phyloP scores from a whole-genome alignment of 2,888 invertebrate genomes.

The Folsomia candida region DNA sequence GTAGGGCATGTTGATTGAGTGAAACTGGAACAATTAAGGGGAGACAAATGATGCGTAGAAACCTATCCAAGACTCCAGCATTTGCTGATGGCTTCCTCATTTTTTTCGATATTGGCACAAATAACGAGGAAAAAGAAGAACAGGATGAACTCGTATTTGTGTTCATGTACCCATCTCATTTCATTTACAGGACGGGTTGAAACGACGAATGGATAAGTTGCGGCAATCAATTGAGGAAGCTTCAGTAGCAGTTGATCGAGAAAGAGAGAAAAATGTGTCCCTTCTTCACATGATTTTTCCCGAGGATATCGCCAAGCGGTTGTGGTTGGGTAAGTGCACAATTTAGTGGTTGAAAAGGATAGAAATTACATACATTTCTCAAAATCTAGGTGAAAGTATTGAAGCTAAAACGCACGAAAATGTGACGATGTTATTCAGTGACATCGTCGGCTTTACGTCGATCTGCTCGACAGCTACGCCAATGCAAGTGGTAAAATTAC shows the following conservation, averaged over 20 bases:
- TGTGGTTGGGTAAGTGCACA: slow-evolving; percentile 79
- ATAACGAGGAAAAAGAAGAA: too few species aligned
- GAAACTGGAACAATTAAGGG: too few species aligned
- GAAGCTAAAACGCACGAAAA: slow-evolving; percentile 90
- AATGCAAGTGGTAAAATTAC: slow-evolving; percentile 93
- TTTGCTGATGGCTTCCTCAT: too few species aligned
- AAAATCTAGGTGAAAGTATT: slow-evolving; percentile 70
- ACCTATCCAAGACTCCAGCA: too few species aligned
- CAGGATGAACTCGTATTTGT: not conserved
- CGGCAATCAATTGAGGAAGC: slow-evolving; percentile 92
- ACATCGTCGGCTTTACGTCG: slow-evolving; percentile 93
- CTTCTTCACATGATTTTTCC: slow-evolving; percentile 91
- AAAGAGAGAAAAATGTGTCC: slow-evolving; percentile 91
- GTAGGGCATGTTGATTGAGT: too few species aligned
- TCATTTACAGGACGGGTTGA: slow-evolving; percentile 70
- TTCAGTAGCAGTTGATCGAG: slow-evolving; percentile 85
- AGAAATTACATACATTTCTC: not conserved
- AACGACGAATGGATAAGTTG: slow-evolving; percentile 88
- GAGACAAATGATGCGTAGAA: too few species aligned
- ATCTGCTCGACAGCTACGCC: slow-evolving; percentile 93
- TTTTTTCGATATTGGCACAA: too few species aligned
- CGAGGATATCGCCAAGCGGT: slow-evolving; percentile 85
- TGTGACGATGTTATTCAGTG: slow-evolving; percentile 93
- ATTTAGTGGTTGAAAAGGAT: not conserved
- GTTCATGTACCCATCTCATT: not conserved